Evolutionary conservation across 2,888 invertebrate species (phyloP), one percentile per base, ranked within the genome.

Genomic region (Sipunculus nudus): DNA sequence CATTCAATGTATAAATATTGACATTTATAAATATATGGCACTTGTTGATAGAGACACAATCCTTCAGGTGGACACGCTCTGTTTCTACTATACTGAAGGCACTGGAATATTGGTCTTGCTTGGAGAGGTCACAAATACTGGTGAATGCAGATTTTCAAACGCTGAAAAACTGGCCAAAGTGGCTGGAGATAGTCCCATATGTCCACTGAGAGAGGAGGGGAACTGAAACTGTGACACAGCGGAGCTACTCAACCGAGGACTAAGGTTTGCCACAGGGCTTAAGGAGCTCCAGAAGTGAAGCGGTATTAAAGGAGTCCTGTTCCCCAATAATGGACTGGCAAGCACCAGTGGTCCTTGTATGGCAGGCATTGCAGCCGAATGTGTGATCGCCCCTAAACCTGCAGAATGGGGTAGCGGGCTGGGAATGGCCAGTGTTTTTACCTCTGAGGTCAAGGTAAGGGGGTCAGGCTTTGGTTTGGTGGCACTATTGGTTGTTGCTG

Each of bases 261-360:
- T 78, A 59, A 78, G 73, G 6, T 76, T 74, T 8, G 78, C 74
- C 13, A 79, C 73, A 3, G 82, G 82, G 57, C 79, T 79, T 8
- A 81, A 67, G 0, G 83, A 83, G 61, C 82, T 82, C 85, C 85
- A 84, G 73, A 85, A 84, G 62, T 83, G 78, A 21, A 79, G 64
- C 5, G 76, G 80, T 28, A 80, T 65, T 26, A 79, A 67, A 29
- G 80, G 79, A 6, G 81, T 77, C 52, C 76, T 53, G 59, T 78
- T 67, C 4, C 3, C 68, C 45, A 19, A 70, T 66, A 10, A 50
- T 35, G 26, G 53, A 39, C 16, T 43, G 53, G 19, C 29, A 25
- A 32, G 43, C 28, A 23, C 53, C 45, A 6, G 50, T 23, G 21
- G 21, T 35, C 10, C 43, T 23, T 23, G 43, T 19, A 10, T 19